Conservation (phyloP, 1,140 invertebrate genomes). For the Drosophila nikananu region DNA sequence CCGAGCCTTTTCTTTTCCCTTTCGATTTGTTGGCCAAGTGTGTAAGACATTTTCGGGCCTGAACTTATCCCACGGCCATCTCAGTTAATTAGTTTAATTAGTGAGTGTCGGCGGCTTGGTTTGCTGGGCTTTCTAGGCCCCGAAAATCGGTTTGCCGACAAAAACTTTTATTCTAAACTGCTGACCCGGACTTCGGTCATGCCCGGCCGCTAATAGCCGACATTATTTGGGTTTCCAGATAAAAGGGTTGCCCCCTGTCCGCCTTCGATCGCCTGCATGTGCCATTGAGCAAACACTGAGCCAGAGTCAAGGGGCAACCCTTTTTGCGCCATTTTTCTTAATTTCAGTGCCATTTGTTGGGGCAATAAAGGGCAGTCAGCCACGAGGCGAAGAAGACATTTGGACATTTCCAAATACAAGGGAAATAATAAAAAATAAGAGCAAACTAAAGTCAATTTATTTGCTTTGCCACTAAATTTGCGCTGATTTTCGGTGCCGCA, state of each 20-base stretch:
- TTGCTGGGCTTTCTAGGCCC: conserved; percentile 33
- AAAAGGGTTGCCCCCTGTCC: conserved; percentile 31
- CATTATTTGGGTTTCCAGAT: conserved; percentile 50
- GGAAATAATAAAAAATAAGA: conserved; percentile 27
- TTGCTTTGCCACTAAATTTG: conserved; percentile 83
- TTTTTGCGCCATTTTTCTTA: conserved; percentile 78
- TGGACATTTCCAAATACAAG: conserved; percentile 65
- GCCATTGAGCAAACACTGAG: conserved; percentile 78
- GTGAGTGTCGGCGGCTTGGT: conserved; percentile 51
- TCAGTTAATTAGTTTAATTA: conserved; percentile 79
- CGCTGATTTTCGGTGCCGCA: conserved; percentile 66
- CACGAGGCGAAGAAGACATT: conserved; percentile 66
- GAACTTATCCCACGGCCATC: conserved; percentile 45
- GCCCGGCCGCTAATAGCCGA: conserved; percentile 66
- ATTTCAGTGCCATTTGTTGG: conserved; percentile 68
- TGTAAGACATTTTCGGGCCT: conserved; percentile 15
- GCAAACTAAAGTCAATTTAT: conserved; percentile 81
- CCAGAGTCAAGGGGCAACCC: conserved; percentile 37
- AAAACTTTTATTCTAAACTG: conserved; percentile 61
- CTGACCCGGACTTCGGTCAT: conserved; percentile 46
- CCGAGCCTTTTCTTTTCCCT: conserved; percentile 27
- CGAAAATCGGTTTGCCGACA: conserved; percentile 36
- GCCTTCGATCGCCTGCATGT: conserved; percentile 73
- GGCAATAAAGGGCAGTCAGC: conserved; percentile 70
- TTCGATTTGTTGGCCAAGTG: conserved; percentile 47